Evolutionary conservation across 2,888 invertebrate genomes (phyloP).

Genomic region (Herminia tarsipennalis): DNA sequence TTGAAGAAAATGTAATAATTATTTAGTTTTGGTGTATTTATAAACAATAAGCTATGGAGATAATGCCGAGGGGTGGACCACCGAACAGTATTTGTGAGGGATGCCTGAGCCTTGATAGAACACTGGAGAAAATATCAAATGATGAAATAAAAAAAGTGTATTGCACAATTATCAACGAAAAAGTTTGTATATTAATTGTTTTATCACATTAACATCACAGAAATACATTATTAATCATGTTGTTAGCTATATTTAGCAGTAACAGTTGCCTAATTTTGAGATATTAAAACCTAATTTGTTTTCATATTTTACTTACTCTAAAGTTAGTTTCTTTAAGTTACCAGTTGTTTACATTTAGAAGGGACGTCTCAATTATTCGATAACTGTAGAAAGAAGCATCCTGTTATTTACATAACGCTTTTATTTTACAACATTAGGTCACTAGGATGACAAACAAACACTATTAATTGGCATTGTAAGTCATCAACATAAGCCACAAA

Average conservation of each 20-base stretch:
- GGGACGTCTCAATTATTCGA: too few species aligned
- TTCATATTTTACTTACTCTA: not conserved
- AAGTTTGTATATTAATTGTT: conserved; percentile 1
- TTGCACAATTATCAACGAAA: conserved; percentile 3
- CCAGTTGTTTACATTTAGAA: too few species aligned
- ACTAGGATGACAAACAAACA: too few species aligned
- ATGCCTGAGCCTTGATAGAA: conserved; percentile 9
- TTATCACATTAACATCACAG: not conserved
- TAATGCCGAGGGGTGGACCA: not conserved
- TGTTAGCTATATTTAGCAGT: not conserved
- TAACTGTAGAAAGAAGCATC: too few species aligned
- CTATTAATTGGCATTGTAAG: too few species aligned
- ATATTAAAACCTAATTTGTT: not conserved
- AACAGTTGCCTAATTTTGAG: not conserved
- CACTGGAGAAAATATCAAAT: not conserved
- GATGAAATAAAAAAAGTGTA: not conserved
- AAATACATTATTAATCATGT: not conserved
- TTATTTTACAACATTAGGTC: too few species aligned
- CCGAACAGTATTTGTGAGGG: conserved; percentile 3
- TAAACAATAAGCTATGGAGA: conserved; percentile 1
- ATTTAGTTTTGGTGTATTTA: not conserved
- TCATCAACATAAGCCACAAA: too few species aligned
- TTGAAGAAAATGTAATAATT: not conserved
- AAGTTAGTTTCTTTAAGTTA: too few species aligned
- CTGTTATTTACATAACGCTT: too few species aligned